Evolutionary conservation across 2,888 invertebrate genomes (phyloP).

Genomic region (Torymus tubicola): DNA sequence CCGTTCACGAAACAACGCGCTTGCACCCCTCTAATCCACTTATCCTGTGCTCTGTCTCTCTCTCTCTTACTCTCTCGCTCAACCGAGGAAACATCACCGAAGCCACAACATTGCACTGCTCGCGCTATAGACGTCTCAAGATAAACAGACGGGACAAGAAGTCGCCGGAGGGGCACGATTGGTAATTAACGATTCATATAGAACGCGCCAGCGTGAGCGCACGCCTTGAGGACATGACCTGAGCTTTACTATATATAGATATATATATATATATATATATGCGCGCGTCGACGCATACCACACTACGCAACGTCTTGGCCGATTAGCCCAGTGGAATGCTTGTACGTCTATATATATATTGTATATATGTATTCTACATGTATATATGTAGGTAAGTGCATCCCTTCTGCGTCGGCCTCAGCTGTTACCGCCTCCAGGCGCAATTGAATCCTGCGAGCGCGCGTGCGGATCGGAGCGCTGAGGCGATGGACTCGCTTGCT

Average conservation of each 20-base stretch:
- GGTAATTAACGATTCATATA: slow-evolving; percentile 45
- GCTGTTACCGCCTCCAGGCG: slow-evolving; percentile 26
- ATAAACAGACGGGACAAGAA: neutral
- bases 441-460: slow-evolving; percentile 26
- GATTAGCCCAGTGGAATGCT: slow-evolving; percentile 3
- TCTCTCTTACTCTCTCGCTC: too few species aligned
- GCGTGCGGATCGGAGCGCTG: neutral
- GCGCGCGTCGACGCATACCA: neutral
- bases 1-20: too few species aligned
- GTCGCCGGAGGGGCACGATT: slow-evolving; percentile 15
- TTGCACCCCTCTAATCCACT: too few species aligned
- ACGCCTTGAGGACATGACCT: slow-evolving; percentile 18
- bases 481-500: neutral
- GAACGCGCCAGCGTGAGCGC: too few species aligned
- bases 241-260: too few species aligned
- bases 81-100: too few species aligned
- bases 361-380: neutral
- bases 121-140: too few species aligned
- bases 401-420: neutral
- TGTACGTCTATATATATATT: neutral
- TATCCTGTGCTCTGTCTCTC: too few species aligned
- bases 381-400: neutral
- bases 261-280: too few species aligned
- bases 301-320: slow-evolving; percentile 8
- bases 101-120: too few species aligned